Percentiles rank a stretch among this genome's conserved stretches.
Conservation (phyloP, 1,140 invertebrate species). For the Melipona quadrifasciata region DNA sequence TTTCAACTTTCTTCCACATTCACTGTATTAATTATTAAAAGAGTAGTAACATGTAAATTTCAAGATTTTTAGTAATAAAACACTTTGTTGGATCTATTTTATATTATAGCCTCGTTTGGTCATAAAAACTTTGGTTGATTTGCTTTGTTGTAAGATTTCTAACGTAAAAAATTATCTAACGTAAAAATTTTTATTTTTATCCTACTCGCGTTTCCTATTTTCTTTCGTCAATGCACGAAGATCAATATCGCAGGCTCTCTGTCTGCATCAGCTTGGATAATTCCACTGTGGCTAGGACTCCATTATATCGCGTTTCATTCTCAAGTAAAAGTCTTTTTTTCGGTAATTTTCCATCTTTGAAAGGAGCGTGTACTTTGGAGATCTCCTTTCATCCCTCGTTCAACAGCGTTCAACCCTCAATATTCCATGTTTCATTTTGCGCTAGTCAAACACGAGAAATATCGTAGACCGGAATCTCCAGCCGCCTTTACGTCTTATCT, state of each 20-base stretch:
- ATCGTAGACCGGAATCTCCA: constrained; percentile 51
- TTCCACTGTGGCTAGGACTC: neutral
- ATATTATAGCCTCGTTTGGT: no score
- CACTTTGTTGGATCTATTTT: no score
- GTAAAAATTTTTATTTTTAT: neutral
- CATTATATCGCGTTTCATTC: neutral
- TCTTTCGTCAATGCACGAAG: neutral
- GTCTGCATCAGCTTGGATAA: neutral
- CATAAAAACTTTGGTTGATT: no score
- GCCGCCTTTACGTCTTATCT: constrained; percentile 38
- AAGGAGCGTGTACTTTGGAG: neutral
- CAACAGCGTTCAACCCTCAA: neutral
- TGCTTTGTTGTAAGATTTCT: no score
- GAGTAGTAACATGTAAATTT: no score
- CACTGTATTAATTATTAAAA: neutral
- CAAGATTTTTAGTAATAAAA: no score
- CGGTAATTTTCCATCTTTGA: neutral
- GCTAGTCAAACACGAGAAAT: constrained; percentile 15
- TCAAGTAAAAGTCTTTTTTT: neutral
- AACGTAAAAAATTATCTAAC: neutral
- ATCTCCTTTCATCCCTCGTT: neutral
- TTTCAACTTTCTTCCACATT: no score
- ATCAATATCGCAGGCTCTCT: neutral
- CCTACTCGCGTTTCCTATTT: no score
- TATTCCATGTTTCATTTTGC: constrained; percentile 19